Percentiles rank a stretch among this genome's conserved stretches.
phyloP scores from a whole-genome alignment of 2,888 invertebrate genomes.

The Dryococelus australis region DNA sequence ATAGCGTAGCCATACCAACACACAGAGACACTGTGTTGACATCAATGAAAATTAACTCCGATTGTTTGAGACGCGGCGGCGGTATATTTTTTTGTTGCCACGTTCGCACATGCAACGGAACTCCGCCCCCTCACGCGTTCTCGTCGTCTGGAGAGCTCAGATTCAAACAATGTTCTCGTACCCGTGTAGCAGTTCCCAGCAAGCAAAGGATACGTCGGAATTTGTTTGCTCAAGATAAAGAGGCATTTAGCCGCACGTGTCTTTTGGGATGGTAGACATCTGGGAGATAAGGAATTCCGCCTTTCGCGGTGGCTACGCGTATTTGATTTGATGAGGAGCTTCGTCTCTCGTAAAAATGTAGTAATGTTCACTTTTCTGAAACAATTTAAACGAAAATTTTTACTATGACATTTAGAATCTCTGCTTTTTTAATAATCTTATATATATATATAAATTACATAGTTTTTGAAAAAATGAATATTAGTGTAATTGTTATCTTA shows the following conservation, averaged over 20 bases:
- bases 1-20: constrained; percentile 8
- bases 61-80: neutral
- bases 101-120: neutral
- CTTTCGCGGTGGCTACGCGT: too few relatives aligned
- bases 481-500: too few relatives aligned
- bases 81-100: neutral
- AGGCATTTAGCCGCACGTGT: neutral
- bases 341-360: too few relatives aligned
- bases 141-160: neutral
- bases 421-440: too few relatives aligned
- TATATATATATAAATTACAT: too few relatives aligned
- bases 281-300: too few relatives aligned
- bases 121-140: neutral
- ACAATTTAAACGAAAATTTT: too few relatives aligned
- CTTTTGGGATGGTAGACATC: too few relatives aligned
- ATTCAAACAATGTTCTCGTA: neutral
- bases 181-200: neutral
- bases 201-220: neutral
- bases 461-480: too few relatives aligned
- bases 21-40: neutral
- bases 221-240: neutral
- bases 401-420: too few relatives aligned
- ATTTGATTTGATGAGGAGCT: too few relatives aligned
- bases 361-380: too few relatives aligned
- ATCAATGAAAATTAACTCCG: constrained; percentile 10